phyloP scores from a whole-genome alignment of 2,888 invertebrate species.

The Anthrax anthrax region DNA sequence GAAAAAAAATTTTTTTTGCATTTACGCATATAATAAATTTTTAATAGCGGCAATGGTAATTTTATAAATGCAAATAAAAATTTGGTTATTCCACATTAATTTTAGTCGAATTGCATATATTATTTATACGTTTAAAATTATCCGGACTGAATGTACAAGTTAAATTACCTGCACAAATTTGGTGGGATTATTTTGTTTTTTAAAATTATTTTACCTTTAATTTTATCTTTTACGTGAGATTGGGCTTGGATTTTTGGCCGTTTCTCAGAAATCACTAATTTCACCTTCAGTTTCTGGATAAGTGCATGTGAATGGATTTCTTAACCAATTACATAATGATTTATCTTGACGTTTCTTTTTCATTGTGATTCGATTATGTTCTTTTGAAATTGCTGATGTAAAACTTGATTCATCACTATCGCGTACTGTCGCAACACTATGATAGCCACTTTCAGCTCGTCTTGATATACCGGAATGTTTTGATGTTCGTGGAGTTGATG shows the following conservation, averaged over 20 bases:
- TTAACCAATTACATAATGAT: conserved; percentile 59
- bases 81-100: too few relatives aligned
- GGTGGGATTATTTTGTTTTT: too few relatives aligned
- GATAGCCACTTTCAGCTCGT: conserved; percentile 80
- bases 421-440: conserved; percentile 61
- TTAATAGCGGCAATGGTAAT: too few relatives aligned
- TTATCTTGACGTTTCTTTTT: conserved; percentile 55
- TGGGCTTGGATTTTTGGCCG: not conserved
- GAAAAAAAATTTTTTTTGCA: too few relatives aligned
- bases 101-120: too few relatives aligned
- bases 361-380: conserved; percentile 28
- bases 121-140: too few relatives aligned
- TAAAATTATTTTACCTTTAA: too few relatives aligned
- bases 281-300: conserved; percentile 58
- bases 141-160: too few relatives aligned
- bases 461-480: conserved; percentile 68
- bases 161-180: too few relatives aligned
- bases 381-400: conserved; percentile 46
- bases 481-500: conserved; percentile 66
- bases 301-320: conserved; percentile 63
- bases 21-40: too few relatives aligned
- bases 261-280: conserved; percentile 46
- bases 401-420: conserved; percentile 80
- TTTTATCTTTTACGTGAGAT: not conserved
- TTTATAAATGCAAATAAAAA: too few relatives aligned